Percentiles rank a stretch among this genome's conserved stretches.
Evolutionary conservation across 1,140 invertebrate species (phyloP).

Genomic region (Danaus melanippus): DNA sequence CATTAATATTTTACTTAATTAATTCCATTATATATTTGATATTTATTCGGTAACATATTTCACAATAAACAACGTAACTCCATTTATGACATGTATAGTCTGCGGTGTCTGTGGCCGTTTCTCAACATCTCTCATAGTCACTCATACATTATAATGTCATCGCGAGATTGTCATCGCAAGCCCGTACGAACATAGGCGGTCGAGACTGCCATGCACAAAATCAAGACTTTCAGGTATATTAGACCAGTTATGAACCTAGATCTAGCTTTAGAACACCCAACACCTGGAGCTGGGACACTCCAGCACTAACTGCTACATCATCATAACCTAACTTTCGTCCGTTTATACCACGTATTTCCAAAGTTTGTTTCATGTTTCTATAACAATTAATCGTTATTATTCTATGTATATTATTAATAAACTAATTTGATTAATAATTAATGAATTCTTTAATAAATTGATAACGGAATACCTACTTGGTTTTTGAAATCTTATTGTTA

Average conservation of each 20-base stretch:
- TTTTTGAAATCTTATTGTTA: too few relatives aligned
- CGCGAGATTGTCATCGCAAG: slow-evolving; percentile 56
- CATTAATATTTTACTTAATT: not conserved
- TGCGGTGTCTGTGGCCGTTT: slow-evolving; percentile 12
- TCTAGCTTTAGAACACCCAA: too few relatives aligned
- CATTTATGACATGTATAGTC: not conserved
- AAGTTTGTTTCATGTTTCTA: too few relatives aligned
- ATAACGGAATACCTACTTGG: too few relatives aligned
- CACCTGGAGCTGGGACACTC: slow-evolving; percentile 5
- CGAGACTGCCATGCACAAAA: slow-evolving; percentile 65
- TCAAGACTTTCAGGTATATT: slow-evolving; percentile 60
- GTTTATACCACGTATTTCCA: slow-evolving; percentile 4
- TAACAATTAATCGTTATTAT: too few relatives aligned
- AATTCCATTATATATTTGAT: not conserved
- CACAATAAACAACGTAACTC: slow-evolving; percentile 2
- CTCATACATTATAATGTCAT: slow-evolving; percentile 55
- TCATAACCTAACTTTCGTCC: slow-evolving; percentile 47
- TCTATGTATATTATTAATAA: too few relatives aligned
- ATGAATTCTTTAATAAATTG: too few relatives aligned
- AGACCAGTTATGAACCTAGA: too few relatives aligned
- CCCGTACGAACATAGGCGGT: slow-evolving; percentile 63
- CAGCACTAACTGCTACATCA: slow-evolving; percentile 42
- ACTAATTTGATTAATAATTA: too few relatives aligned
- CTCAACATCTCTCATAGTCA: slow-evolving; percentile 11
- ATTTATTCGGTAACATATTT: not conserved